A percentile compares a stretch with the other conserved stretches of the same genome.
These are phyloP conservation scores for Cettia cetti DNA, from an alignment of 2,113 vertebrate genomes.

Conservation along the genomic window DNA sequence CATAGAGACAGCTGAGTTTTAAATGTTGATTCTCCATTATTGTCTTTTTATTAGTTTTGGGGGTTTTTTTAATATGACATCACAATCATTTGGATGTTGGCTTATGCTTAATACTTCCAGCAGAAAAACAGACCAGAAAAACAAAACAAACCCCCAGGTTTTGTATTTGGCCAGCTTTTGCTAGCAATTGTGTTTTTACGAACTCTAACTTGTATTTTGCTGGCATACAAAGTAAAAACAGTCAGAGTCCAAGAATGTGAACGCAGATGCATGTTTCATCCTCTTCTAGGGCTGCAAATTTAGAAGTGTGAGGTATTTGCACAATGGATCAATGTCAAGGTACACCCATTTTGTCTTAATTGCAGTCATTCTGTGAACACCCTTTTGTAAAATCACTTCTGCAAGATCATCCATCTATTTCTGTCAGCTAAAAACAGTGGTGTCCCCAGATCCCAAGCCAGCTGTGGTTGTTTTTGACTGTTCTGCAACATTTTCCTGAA, in stretches of 20 bases:
- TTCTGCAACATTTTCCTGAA: not conserved
- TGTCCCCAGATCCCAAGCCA: slow-evolving; percentile 4
- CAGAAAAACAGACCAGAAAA: not conserved
- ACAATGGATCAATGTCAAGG: not conserved
- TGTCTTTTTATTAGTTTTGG: not conserved
- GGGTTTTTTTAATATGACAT: not conserved
- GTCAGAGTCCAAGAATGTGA: not conserved
- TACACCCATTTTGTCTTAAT: not conserved
- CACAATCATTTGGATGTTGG: not conserved
- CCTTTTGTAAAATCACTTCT: slow-evolving; percentile 5
- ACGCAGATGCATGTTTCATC: not conserved
- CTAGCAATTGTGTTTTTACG: not conserved
- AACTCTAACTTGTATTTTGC: not conserved
- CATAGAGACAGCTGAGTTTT: not conserved
- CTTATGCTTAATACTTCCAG: not conserved
- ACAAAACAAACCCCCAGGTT: fast-evolving
- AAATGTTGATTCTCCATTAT: not conserved
- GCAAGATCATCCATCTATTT: not conserved
- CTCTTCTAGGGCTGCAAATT: not conserved
- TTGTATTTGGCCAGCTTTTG: not conserved
- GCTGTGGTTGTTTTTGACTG: not conserved
- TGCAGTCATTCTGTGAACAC: not conserved
- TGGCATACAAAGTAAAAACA: not conserved
- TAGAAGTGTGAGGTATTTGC: not conserved
- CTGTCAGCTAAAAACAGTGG: not conserved